Base-by-base conservation (phyloP, 2,888 invertebrate genomes). In the Stenotaenia linearis region DNA sequence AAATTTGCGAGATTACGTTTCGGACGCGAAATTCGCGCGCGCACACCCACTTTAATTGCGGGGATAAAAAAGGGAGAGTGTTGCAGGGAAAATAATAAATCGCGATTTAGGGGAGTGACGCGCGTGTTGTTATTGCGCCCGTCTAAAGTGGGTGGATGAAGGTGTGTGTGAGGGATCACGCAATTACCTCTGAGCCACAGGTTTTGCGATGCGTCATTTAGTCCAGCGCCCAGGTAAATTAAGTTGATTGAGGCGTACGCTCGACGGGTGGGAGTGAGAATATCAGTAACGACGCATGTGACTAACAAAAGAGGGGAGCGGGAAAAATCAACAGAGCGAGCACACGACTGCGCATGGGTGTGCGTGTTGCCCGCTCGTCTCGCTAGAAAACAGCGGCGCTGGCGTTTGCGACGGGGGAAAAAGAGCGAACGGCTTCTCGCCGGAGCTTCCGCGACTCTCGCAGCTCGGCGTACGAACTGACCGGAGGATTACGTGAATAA, bases 171-270 rank as follows among this genome's bases (percentile, higher is more conserved):
- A 28, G 28, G 28, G 69, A 69, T 69, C 69, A 69, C 69, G 69
- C 69, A 69, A 69, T 69, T 69, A 69, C 69, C 18, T 61, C 15
- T n/a, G 56, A 28, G 78, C 78, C 30, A 78, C 78, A 78, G 78
- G 78, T 78, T 56, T 18, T 50, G 25, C 56, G 78, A 78, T 78
- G 78, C 78, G 56, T 78, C 78, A 78, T 78, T 69, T 78, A 78
- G 37, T 61, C 61, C 28, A 18, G 78, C 78, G 78, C 78, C 25
- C 78, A 78, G 78, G 78, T 78, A 78, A 78, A 78, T 78, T 78
- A 78, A 78, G 78, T 78, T 78, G 78, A 78, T 78, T 78, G 78
- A 61, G 56, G 78, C 78, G 78, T 61, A n/a, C 50, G 40, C 12
- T 10, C 18, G 75, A 32, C 30, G 25, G 75, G 75, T 74, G 75